Conservation (phyloP, 2,797 vertebrate genomes). For the Sebastes taczanowskii region DNA sequence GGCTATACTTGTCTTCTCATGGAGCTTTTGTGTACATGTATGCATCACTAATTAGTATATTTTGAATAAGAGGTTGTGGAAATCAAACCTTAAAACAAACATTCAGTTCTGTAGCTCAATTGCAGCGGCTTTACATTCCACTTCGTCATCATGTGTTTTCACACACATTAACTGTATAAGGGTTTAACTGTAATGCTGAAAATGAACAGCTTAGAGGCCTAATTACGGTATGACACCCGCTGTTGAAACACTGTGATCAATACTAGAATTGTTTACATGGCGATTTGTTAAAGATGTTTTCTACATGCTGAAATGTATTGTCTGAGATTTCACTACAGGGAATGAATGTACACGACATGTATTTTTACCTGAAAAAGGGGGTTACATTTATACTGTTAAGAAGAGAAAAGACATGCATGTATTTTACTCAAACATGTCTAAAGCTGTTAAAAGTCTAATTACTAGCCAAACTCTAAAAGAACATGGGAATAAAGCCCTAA, state of each 20-base stretch:
- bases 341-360: constrained; percentile 24
- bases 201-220: constrained; percentile 37
- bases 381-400: constrained; percentile 12
- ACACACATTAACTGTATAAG: constrained; percentile 24
- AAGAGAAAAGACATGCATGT: constrained; percentile 18
- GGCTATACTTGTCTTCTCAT: constrained; percentile 6
- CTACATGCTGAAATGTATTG: constrained; percentile 45
- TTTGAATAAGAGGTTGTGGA: constrained; percentile 5
- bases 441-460: not conserved
- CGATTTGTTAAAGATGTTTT: constrained; percentile 52
- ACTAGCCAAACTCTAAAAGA: constrained; percentile 17
- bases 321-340: constrained; percentile 56
- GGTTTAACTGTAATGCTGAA: constrained; percentile 43
- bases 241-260: constrained; percentile 60
- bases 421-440: constrained; percentile 18
- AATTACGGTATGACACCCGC: constrained; percentile 18
- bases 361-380: constrained; percentile 17
- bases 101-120: constrained; percentile 8
- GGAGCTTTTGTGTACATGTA: constrained; percentile 11
- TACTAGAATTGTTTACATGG: constrained; percentile 65
- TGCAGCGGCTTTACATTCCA: constrained; percentile 54
- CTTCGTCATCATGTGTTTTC: constrained; percentile 36
- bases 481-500: not conserved
- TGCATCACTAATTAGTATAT: constrained; percentile 1
- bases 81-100: not conserved